A percentile compares a stretch with the other conserved stretches of the same genome.
Evolutionary conservation across 2,113 vertebrate species (phyloP).

Genomic region (Carollia perspicillata): DNA sequence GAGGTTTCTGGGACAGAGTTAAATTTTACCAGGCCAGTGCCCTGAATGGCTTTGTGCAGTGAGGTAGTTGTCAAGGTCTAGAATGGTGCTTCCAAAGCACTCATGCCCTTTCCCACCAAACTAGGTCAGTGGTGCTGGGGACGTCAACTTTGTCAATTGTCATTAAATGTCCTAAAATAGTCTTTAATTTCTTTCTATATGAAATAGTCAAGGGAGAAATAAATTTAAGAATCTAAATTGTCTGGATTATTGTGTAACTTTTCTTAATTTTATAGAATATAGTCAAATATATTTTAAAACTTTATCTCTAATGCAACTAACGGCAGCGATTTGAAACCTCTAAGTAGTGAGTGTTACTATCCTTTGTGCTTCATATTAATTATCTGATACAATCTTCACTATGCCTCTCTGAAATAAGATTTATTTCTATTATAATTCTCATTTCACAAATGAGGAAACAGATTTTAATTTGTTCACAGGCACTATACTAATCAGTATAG

Average conservation of each 20-base stretch:
- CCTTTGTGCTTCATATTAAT: slow-evolving; percentile 11
- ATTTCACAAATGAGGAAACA: slow-evolving; percentile 3
- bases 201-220: neutral
- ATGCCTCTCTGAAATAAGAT: neutral
- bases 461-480: slow-evolving; percentile 32
- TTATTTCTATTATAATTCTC: neutral
- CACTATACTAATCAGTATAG: neutral
- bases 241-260: neutral
- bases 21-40: neutral
- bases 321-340: neutral
- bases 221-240: slow-evolving; percentile 23
- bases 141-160: neutral
- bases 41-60: slow-evolving; percentile 15
- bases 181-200: slow-evolving; percentile 2
- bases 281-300: slow-evolving; percentile 5
- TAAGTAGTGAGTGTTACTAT: neutral
- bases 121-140: neutral
- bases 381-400: neutral
- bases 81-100: slow-evolving; percentile 19
- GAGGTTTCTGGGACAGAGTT: slow-evolving; percentile 22
- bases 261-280: neutral
- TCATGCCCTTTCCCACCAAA: slow-evolving; percentile 9
- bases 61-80: neutral
- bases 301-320: neutral
- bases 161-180: neutral